Evolutionary conservation across 2,797 vertebrate genomes (phyloP).

Genomic region (Hypotaenidia philippensis): DNA sequence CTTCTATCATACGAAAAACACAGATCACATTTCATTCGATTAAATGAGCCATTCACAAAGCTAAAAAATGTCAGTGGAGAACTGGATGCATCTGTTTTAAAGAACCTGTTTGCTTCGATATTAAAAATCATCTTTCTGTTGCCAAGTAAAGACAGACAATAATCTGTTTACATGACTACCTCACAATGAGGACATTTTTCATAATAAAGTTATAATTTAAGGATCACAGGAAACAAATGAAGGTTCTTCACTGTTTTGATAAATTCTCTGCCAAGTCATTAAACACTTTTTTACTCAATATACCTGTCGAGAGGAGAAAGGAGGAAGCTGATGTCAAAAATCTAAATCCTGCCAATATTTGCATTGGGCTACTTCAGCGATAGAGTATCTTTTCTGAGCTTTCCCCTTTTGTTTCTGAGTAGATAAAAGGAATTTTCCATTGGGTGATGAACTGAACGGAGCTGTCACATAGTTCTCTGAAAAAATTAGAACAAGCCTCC

Average conservation of each 20-base stretch:
- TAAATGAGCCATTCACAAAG: background rate
- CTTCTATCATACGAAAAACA: background rate
- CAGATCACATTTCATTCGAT: background rate
- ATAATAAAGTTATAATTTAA: background rate
- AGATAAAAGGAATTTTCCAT: background rate
- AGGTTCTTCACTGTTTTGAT: background rate
- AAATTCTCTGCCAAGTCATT: background rate
- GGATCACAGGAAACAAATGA: background rate
- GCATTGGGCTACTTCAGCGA: background rate
- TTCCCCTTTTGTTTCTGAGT: background rate
- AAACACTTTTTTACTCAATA: background rate
- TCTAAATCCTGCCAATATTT: background rate
- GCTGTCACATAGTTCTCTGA: background rate
- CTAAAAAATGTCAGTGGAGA: background rate
- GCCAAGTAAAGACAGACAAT: background rate
- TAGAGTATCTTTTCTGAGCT: background rate
- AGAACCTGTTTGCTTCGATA: background rate
- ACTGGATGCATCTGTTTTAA: background rate
- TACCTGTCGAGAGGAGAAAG: background rate
- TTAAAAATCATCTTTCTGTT: background rate
- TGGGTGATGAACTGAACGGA: background rate
- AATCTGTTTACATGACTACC: background rate
- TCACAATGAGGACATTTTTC: background rate
- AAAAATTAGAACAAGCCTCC: background rate
- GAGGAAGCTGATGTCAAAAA: slow-evolving; percentile 3